These are phyloP conservation scores for Rhagoletis pomonella DNA, from an alignment of 1,140 invertebrate genomes.

Conservation along the genomic window DNA sequence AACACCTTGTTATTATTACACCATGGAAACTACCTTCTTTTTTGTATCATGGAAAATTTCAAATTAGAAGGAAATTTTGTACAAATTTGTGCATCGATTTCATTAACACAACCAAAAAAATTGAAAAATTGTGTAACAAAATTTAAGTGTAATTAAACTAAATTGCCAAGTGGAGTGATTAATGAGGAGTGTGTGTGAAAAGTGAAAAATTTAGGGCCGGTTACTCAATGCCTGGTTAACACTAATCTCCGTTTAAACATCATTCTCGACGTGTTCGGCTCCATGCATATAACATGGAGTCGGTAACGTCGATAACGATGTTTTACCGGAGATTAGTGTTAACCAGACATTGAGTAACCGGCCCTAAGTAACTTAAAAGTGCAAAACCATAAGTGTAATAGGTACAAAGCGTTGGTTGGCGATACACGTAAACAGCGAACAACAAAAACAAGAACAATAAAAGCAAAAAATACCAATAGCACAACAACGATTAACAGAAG, in stretches of 20 bases:
- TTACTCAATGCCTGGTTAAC: too few species aligned
- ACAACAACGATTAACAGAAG: neutral
- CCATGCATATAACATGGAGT: too few species aligned
- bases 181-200: neutral
- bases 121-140: slow-evolving; percentile 30
- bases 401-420: neutral
- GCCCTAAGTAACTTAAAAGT: slow-evolving; percentile 36
- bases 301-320: too few species aligned
- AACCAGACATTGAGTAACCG: too few species aligned
- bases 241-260: too few species aligned
- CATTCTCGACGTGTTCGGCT: too few species aligned
- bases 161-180: slow-evolving; percentile 24
- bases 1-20: too few species aligned
- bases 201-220: slow-evolving; percentile 27
- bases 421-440: slow-evolving; percentile 28
- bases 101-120: slow-evolving; percentile 26
- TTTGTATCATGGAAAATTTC: slow-evolving; percentile 36
- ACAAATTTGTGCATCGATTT: slow-evolving; percentile 44
- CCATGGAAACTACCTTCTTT: too few species aligned
- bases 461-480: neutral
- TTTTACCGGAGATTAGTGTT: too few species aligned
- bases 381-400: neutral
- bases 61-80: slow-evolving; percentile 28
- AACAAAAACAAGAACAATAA: neutral
- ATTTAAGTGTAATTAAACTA: slow-evolving; percentile 29